A percentile compares a stretch with the other conserved stretches of the same genome.
Evolutionary conservation across 2,113 vertebrate species (phyloP).

Genomic region (Urocolius indicus): DNA sequence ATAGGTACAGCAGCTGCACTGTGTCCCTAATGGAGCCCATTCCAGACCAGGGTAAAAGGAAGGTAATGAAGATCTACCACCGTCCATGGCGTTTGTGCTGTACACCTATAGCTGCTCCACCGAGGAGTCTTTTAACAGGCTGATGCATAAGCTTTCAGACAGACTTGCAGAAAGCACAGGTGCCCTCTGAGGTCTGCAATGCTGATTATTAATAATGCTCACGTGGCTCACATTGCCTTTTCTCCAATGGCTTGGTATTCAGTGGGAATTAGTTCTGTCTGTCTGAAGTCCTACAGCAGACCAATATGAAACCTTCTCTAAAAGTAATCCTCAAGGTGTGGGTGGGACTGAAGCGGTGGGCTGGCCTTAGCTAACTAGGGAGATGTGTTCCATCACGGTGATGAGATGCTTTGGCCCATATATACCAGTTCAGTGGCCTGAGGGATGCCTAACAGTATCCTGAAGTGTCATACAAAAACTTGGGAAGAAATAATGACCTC

Average conservation of each 20-base stretch:
- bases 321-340: fast-evolving
- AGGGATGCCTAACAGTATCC: background rate
- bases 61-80: background rate
- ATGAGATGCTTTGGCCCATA: background rate
- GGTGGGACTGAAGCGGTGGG: fast-evolving
- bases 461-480: background rate
- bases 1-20: background rate
- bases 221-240: fast-evolving
- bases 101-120: fast-evolving
- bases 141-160: fast-evolving
- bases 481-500: background rate
- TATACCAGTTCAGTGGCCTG: background rate
- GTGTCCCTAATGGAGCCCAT: fast-evolving
- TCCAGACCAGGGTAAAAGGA: background rate
- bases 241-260: background rate
- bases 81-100: background rate
- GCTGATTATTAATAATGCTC: fast-evolving
- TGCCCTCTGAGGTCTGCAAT: background rate
- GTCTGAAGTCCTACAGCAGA: background rate
- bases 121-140: fast-evolving
- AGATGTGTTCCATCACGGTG: fast-evolving
- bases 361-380: background rate
- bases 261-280: background rate
- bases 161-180: background rate
- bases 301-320: background rate